Base-by-base conservation (phyloP, 1,140 invertebrate species). In the Cardiocondyla obscurior region DNA sequence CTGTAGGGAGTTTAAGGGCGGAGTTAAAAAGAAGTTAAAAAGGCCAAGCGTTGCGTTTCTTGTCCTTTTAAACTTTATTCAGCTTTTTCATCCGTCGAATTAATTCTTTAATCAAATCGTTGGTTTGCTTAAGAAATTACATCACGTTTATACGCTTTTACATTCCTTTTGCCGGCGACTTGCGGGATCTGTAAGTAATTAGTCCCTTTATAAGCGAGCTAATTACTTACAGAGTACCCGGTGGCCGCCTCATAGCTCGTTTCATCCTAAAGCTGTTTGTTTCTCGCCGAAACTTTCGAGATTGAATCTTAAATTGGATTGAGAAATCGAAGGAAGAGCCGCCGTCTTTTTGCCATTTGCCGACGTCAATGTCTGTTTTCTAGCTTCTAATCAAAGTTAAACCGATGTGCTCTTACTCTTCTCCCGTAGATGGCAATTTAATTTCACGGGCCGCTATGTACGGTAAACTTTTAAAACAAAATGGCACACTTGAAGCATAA, bases 281-380 rank as follows among this genome's bases (percentile, higher is more conserved):
- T 57, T 70, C 49, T 70, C 77, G 67, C 46, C 39, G 77, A 81
- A 81, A 81, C 77, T 81, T 81, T 73, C 30, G 55, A 81, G 77
- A 81, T 81, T 70, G 77, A 81, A 81, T 81, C 69, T 81, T 81
- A 81, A 81, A 81, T 81, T 73, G 67, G 51, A 81, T 81, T 81
- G 77, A 69, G 62, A 46, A 81, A 73, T 73, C 30, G 65, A 19
- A 2, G 4, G 16, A 44, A 44, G 39, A 22, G 77, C 49, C n/a
- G n/a, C 25, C 33, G 42, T 25, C 74, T 79, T 69, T 79, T 79
- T 42, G 62, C 46, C 46, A 30, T 53, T 58, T 22, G 73, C 44
- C 33, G 22, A 67, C 60, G 30, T 74, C 39, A 58, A 74, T 28
- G 36, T 39, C 33, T 30, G 33, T 79, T 53, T 67, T 12, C 46